Base-by-base conservation (phyloP, 2,888 invertebrate species). In the Tribolium freemani region DNA sequence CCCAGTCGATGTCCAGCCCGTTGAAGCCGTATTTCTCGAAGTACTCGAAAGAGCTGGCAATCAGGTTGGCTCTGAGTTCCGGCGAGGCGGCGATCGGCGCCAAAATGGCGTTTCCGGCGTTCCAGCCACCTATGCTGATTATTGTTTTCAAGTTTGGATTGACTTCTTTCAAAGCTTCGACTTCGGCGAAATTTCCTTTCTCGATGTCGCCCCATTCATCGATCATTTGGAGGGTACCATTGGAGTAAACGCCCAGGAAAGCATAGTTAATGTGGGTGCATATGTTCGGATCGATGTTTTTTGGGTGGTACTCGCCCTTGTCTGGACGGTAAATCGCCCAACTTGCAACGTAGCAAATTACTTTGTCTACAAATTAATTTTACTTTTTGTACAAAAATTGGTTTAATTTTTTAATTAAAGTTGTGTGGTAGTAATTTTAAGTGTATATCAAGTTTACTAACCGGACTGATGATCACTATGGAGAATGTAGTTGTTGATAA, bases 1-100 rank as follows among this genome's bases (percentile, higher is more conserved):
- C 71, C 71, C 71, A 71, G 53, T 71, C 71, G 10, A 71, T 66
- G 26, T 71, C 71, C 9, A 71, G 48, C 26, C 71, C 71, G 26
- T 71, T 48, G 16, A 66, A 71, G 5, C 66, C 66, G 21, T 71
- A 71, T 13, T 44, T 44, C 5, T 69, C 61, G 30, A 69, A 69
- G 13, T 50, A 61, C 21, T 69, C 61, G 5, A 61, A 57, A 11
- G 21, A 61, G 26, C 69, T 69, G 3, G 60, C 50, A 51, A 61
- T 61, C 53, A 69, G 53, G 44, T 69, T 69, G 10, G 60, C 38
- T 54, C 61, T 16, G 4, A 53, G 13, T 30, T 69, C 69, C 9
- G 69, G 44, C 9, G 69, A 53, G 5, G 61, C 69, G 1, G 69
- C 60, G 6, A 69, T 69, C 13, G 57, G 58, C 5, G 53, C n/a